Conservation (phyloP, 2,113 vertebrate genomes). For the Bos taurus region ARS-UCD2.0 NC_037342.1:73320501-73321000, state of each 20-base stretch:
- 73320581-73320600: not conserved
- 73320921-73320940: not conserved
- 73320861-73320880: not conserved
- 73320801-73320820: too few species aligned
- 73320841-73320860: not conserved
- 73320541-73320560: not conserved
- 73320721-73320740: not conserved
- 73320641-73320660: not conserved
- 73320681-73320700: not conserved
- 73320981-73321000: not conserved
- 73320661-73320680: not conserved
- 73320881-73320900: rapidly evolving
- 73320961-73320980: not conserved
- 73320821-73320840: not conserved
- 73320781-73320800: not conserved
- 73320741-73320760: not conserved
- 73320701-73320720: not conserved
- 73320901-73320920: not conserved
- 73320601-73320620: not conserved
- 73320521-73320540: not conserved
- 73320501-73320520: not conserved
- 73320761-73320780: not conserved
- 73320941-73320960: not conserved
- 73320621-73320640: not conserved
- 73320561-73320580: not conserved